Base-by-base conservation (phyloP, 2,113 vertebrate genomes). In the Neomonachus schauinslandi region DNA sequence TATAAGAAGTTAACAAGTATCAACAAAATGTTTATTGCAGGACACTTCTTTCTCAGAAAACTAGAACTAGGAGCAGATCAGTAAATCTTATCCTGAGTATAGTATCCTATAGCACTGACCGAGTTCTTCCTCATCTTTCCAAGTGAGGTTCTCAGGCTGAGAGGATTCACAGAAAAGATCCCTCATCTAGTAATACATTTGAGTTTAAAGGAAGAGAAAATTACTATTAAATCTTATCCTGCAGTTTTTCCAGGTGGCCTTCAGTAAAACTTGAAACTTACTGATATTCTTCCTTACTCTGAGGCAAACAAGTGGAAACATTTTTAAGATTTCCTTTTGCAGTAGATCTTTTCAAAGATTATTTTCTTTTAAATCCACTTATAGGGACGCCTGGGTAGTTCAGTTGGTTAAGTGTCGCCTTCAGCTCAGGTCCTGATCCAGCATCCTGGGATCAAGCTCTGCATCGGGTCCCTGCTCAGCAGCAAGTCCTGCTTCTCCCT, bases 41-140 rank as follows among this genome's bases (percentile, higher is more conserved):
- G 13, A 67, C 88, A n/a, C 8, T 72, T 39, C 82, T 94, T 92
- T 89, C 71, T 85, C 14, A 89, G 85, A 95, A 93, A 42, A 63
- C 22, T 72, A 61, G 85, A 85, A 63, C 4, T 89, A 46, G 53
- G 36, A 24, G 14, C 46, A n/a, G 42, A 89, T 79, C 22, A 80
- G 69, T 93, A 67, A 97, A 53, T 72, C 21, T 95, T 61, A 81
- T 57, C 49, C 46, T 85, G 46, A 80, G 65, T 49, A n/a, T 82
- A 49, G n/a, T 53, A 0, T 95, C 80, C 18, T 51, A 36, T 39
- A 77, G 16, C 9, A 89, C 42, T 61, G 26, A 88, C 59, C 4
- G 7, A 72, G 1, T 89, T 89, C 69, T 95, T 92, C 9, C 24
- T 86, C 39, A 36, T 59, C 55, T 67, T 82, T 83, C 42, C 79